A percentile compares a stretch with the other conserved stretches of the same genome.
Evolutionary conservation across 2,888 invertebrate genomes (phyloP).

Genomic region (Callyntrura sp.): DNA sequence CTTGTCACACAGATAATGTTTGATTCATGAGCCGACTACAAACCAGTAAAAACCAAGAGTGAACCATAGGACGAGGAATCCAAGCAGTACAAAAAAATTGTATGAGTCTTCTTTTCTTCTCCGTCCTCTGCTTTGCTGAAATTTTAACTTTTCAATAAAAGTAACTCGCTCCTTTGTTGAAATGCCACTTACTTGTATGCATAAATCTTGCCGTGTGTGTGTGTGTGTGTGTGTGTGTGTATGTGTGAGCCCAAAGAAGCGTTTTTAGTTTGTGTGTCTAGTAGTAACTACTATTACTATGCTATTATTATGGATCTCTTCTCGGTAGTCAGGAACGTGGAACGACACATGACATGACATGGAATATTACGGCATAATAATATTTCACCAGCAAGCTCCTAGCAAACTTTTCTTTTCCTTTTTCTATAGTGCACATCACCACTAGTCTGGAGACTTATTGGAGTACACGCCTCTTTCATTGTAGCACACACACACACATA

Average conservation of each 20-base stretch:
- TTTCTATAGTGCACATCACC: background rate
- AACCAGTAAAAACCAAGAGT: background rate
- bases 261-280: background rate
- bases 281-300: background rate
- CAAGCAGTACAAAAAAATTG: background rate
- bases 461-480: conserved; percentile 5
- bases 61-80: background rate
- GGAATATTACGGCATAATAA: conserved; percentile 48
- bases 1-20: conserved; percentile 73
- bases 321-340: conserved; percentile 30
- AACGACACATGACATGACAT: conserved; percentile 59
- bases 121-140: conserved; percentile 20
- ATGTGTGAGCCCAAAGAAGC: background rate
- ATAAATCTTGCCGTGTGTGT: background rate
- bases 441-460: background rate
- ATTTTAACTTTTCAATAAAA: conserved; percentile 55
- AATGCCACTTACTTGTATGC: conserved; percentile 6
- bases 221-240: background rate
- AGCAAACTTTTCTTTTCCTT: background rate
- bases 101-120: conserved; percentile 21
- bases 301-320: conserved; percentile 17
- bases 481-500: background rate
- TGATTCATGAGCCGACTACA: conserved; percentile 67
- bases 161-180: conserved; percentile 19
- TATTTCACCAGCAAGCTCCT: conserved; percentile 13